phyloP scores from a whole-genome alignment of 2,113 vertebrate genomes.

The Pteruthius melanotis region DNA sequence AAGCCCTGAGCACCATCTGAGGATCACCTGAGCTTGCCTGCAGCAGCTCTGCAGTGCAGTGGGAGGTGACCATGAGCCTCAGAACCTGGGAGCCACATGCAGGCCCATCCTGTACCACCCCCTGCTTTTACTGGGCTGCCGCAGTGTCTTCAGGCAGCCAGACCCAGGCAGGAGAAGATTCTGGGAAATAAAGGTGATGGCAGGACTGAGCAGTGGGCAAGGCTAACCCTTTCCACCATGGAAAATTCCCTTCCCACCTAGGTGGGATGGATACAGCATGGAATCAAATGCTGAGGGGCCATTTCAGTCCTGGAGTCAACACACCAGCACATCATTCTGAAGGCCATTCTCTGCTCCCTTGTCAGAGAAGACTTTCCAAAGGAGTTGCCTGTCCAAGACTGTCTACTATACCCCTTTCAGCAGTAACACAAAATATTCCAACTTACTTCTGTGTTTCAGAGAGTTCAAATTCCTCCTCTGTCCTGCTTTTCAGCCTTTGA shows the following conservation, averaged over 20 bases:
- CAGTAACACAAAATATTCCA: neutral
- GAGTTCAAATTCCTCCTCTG: slow-evolving; percentile 70
- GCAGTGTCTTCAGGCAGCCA: neutral
- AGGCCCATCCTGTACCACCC: neutral
- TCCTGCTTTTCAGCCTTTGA: slow-evolving; percentile 65
- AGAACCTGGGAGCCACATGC: neutral
- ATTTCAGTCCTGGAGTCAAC: neutral
- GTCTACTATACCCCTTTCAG: neutral
- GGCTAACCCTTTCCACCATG: rapidly evolving
- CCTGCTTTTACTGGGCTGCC: neutral
- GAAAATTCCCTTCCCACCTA: neutral
- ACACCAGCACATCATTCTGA: neutral
- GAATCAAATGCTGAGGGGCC: neutral
- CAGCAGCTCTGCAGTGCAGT: neutral
- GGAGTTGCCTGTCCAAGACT: neutral
- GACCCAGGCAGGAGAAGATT: neutral
- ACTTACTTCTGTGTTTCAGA: slow-evolving; percentile 82
- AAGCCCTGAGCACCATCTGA: neutral
- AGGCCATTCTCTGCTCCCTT: neutral
- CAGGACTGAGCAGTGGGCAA: neutral
- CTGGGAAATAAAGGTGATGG: neutral
- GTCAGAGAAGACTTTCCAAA: neutral
- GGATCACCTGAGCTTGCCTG: neutral
- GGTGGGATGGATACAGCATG: neutral
- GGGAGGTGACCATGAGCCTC: neutral